These are phyloP conservation scores for Trachemys scripta DNA, from an alignment of 2,113 vertebrate species.

Conservation along the genomic window DNA sequence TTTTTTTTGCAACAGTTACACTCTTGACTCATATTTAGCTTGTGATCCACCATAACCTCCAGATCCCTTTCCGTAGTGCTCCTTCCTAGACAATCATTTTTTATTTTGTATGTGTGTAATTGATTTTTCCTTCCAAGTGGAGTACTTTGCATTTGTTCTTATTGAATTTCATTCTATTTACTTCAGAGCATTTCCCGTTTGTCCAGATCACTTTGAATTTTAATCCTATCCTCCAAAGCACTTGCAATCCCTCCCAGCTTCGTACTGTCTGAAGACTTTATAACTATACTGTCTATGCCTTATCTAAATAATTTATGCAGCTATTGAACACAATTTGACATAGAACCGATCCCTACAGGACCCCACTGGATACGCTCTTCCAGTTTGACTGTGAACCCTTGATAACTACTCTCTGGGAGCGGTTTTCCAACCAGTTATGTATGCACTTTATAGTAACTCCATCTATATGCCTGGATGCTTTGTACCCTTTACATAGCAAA, in stretches of 20 bases:
- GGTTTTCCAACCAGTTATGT: not conserved
- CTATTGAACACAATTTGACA: not conserved
- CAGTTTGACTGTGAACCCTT: not conserved
- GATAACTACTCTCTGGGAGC: not conserved
- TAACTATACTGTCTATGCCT: not conserved
- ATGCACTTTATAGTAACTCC: not conserved
- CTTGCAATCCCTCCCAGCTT: not conserved
- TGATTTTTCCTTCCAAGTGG: not conserved
- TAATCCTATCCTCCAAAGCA: not conserved
- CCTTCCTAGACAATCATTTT: not conserved
- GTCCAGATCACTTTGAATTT: not conserved
- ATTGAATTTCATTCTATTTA: not conserved
- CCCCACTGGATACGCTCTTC: not conserved
- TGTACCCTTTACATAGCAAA: not conserved
- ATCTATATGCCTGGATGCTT: not conserved
- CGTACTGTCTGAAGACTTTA: not conserved
- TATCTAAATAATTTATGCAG: not conserved
- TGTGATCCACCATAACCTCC: not conserved
- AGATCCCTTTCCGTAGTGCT: not conserved
- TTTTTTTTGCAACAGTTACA: not conserved
- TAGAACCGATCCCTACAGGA: not conserved
- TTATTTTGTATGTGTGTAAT: not conserved
- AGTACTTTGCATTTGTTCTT: not conserved
- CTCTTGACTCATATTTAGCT: not conserved
- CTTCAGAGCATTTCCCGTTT: not conserved